Conservation (phyloP, 2,113 vertebrate genomes). For the Prochilodus magdalenae region DNA sequence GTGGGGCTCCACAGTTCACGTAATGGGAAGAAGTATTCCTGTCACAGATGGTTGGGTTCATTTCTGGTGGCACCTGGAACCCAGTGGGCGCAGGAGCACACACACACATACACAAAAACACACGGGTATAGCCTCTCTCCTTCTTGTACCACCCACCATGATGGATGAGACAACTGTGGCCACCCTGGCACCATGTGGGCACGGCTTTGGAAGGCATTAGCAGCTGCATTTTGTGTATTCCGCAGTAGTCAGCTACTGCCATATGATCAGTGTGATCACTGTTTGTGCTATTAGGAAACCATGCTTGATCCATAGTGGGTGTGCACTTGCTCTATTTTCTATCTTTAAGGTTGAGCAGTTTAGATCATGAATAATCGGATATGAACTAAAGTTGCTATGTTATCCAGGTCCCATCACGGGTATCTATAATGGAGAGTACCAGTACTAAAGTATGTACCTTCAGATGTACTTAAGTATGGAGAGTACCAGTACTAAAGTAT, state of each 20-base stretch:
- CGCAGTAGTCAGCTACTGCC: conserved; percentile 18
- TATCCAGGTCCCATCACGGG: background rate
- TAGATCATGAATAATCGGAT: background rate
- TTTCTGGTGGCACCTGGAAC: conserved; percentile 51
- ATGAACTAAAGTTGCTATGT: background rate
- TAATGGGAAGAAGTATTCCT: conserved; percentile 47
- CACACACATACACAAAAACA: conserved; percentile 32
- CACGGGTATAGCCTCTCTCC: background rate
- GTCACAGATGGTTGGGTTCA: conserved; percentile 54
- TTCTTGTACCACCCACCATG: conserved; percentile 43
- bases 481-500: too few relatives aligned
- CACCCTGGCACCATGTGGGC: conserved; percentile 45
- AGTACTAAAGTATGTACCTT: too few relatives aligned
- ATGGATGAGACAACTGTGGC: conserved; percentile 48
- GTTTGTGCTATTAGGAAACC: background rate
- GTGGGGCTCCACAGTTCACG: conserved; percentile 42
- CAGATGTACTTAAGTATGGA: too few relatives aligned
- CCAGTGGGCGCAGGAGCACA: conserved; percentile 9
- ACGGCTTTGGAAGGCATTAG: conserved; percentile 27
- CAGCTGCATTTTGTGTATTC: conserved; percentile 6
- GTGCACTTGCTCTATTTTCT: background rate
- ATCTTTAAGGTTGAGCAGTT: too few relatives aligned
- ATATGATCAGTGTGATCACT: conserved; percentile 15
- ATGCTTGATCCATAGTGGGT: background rate
- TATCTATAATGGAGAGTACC: too few relatives aligned